Evolutionary conservation across 2,888 invertebrate species (phyloP).

Genomic region (Leucozona laternaria): DNA sequence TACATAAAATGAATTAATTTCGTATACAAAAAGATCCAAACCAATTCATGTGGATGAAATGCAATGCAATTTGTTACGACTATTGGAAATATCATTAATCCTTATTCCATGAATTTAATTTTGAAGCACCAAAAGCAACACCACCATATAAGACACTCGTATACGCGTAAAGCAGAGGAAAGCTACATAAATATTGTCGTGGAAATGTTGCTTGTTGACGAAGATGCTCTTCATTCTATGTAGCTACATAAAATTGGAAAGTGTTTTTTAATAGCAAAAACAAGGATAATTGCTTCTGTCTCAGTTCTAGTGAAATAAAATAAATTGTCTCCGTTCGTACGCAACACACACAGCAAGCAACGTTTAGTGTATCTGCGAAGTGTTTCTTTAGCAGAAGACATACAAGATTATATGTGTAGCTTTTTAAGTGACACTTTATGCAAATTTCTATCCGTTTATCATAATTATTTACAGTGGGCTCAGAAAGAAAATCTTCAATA

Average conservation of each 20-base stretch:
- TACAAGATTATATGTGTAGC: conserved; percentile 41
- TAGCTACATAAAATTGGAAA: conserved; percentile 17
- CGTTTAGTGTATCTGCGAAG: conserved; percentile 41
- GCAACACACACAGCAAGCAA: background rate
- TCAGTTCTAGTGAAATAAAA: conserved; percentile 68
- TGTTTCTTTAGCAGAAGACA: conserved; percentile 27
- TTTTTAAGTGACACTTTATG: conserved; percentile 71
- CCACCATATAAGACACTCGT: background rate
- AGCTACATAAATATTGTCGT: conserved; percentile 13
- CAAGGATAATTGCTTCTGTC: conserved; percentile 72
- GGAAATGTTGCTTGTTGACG: conserved; percentile 13
- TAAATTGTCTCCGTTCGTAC: conserved; percentile 44
- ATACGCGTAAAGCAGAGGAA: no score
- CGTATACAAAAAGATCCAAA: background rate
- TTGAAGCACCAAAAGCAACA: conserved; percentile 28
- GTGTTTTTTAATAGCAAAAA: conserved; percentile 57
- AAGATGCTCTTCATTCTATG: conserved; percentile 1
- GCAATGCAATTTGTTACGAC: conserved; percentile 67
- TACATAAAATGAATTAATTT: conserved; percentile 21
- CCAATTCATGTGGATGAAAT: conserved; percentile 50
- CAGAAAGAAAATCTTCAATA: background rate
- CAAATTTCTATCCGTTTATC: conserved; percentile 70
- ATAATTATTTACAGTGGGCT: conserved; percentile 49
- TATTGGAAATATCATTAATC: conserved; percentile 66
- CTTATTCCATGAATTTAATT: conserved; percentile 61